Conservation (phyloP, 2,797 vertebrate genomes). For the Acridotheres tristis region DNA sequence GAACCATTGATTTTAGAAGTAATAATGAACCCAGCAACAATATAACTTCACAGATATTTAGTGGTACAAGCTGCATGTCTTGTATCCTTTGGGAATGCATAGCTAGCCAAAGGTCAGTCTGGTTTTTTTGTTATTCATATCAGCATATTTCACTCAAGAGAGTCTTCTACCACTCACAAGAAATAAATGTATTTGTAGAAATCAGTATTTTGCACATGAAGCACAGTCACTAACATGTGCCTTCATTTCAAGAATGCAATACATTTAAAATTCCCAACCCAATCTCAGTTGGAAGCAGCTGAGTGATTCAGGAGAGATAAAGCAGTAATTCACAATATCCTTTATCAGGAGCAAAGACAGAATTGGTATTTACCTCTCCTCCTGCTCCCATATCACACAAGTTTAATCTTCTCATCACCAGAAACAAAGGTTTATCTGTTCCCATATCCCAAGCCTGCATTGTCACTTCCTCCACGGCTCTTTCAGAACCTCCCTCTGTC, state of each 20-base stretch:
- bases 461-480: background rate
- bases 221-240: background rate
- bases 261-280: background rate
- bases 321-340: background rate
- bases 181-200: background rate
- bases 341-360: background rate
- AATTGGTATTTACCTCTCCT: background rate
- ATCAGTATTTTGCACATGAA: background rate
- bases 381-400: background rate
- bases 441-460: background rate
- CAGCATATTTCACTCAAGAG: background rate
- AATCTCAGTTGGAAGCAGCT: background rate
- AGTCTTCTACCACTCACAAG: background rate
- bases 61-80: background rate
- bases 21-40: conserved; percentile 37
- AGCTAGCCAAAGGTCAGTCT: background rate
- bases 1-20: conserved; percentile 51
- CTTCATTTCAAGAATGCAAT: background rate
- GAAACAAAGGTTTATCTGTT: background rate
- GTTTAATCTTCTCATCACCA: background rate
- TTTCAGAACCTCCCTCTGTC: background rate
- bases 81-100: background rate
- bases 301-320: background rate
- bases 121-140: background rate
- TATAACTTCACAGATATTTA: conserved; percentile 35